phyloP scores from a whole-genome alignment of 2,888 invertebrate species.

The Acanthopleura granulata region DNA sequence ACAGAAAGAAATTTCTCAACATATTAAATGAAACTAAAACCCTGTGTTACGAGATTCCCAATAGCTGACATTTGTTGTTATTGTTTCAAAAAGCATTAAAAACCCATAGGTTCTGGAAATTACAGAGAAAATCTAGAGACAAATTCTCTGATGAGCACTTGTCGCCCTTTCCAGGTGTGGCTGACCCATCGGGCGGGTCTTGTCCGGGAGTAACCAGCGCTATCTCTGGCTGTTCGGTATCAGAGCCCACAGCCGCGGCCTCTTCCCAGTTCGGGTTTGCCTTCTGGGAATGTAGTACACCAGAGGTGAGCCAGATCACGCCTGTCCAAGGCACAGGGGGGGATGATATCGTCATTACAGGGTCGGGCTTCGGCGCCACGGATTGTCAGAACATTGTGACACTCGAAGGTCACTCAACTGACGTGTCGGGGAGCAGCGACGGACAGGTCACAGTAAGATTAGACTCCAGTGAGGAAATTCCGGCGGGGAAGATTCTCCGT shows the following conservation, averaged over 20 bases:
- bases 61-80: too few species aligned
- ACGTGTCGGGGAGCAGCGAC: neutral
- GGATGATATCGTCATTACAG: constrained; percentile 29
- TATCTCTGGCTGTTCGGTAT: neutral
- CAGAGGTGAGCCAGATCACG: neutral
- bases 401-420: neutral
- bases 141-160: too few species aligned
- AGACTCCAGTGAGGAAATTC: neutral
- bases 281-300: constrained; percentile 4
- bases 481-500: neutral
- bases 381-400: constrained; percentile 24
- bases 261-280: neutral
- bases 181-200: neutral
- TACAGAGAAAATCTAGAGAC: too few species aligned
- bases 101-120: too few species aligned
- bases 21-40: too few species aligned
- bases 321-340: constrained; percentile 26
- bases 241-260: neutral
- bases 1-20: too few species aligned
- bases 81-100: too few species aligned
- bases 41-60: too few species aligned
- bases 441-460: neutral
- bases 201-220: neutral
- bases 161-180: neutral
- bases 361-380: constrained; percentile 22